Base-by-base conservation (phyloP, 2,888 invertebrate species). In the Iselma pallidipennis region DNA sequence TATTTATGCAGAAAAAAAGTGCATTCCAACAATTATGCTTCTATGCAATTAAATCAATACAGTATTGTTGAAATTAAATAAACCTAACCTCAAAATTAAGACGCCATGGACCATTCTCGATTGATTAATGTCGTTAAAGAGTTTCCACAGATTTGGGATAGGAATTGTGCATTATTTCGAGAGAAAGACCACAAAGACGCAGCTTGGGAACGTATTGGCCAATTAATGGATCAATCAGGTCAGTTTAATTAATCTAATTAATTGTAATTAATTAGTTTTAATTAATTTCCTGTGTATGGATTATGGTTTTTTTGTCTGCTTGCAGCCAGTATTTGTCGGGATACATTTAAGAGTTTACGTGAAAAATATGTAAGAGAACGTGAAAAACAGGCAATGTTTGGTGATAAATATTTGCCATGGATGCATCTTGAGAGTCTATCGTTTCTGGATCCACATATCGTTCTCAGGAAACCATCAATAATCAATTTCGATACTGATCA, bases 321-420 rank as follows among this genome's bases (percentile, higher is more conserved):
- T 66, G 33, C 59, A 76, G 76, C 65, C n/a, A 59, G 66, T 12
- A 49, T 60, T 21, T 74, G 74, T 59, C 69, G 71, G 42, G 74
- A 75, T 51, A 65, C 72, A 5, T 76, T 74, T 61, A 76, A 76
- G 59, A 68, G 71, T 21, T 56, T 76, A 9, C 65, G 75, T 49
- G 76, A 76, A 64, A 76, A 76, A 57, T 76, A 75, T 45, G 64
- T 75, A 14, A 58, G 75, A 48, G 76, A 76, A 69, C 62, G 74
- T 12, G 73, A 73, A 59, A 76, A 76, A 57, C 60, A 69, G 12
- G 49, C 58, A 25, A 70, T 74, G 53, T 66, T 65, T 21, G 67
- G 65, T 2, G 68, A 68, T n/a, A 67, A 64, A 23, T 71, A 72
- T 58, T 58, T 61, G 49, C 67, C 67, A 31, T 76, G 75, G 76